These are phyloP conservation scores for Drosophila auraria DNA, from an alignment of 1,140 invertebrate species.

Conservation along the genomic window DNA sequence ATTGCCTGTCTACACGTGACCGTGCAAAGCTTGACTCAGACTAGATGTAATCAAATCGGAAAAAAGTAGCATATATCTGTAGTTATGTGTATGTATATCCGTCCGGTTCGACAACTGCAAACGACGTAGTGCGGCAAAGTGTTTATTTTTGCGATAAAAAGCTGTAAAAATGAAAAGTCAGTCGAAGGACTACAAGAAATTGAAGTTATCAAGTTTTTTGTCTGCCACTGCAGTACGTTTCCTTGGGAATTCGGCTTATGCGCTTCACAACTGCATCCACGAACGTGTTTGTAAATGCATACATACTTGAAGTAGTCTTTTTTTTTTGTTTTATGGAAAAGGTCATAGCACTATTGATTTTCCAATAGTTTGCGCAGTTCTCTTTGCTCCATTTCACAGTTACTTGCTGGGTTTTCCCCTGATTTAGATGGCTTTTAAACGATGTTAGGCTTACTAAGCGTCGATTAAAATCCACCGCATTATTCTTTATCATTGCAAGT, in stretches of 20 bases:
- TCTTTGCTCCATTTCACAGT: conserved; percentile 12
- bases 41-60: conserved; percentile 8
- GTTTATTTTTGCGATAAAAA: conserved; percentile 19
- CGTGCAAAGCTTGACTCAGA: background rate
- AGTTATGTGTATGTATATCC: background rate
- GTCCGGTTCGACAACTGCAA: conserved; percentile 8
- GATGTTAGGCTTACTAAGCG: background rate
- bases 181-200: conserved; percentile 1
- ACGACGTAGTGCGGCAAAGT: background rate
- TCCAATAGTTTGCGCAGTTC: conserved; percentile 32
- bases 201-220: conserved; percentile 1
- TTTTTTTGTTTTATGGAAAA: conserved; percentile 16
- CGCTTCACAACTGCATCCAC: conserved; percentile 21
- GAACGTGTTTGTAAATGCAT: conserved; percentile 5
- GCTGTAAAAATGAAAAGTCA: conserved; percentile 5
- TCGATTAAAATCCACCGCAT: background rate
- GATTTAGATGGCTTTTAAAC: conserved; percentile 3
- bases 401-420: conserved; percentile 8
- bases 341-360: conserved; percentile 76
- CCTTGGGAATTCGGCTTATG: conserved; percentile 64
- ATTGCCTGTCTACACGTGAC: conserved; percentile 9
- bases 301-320: conserved; percentile 13
- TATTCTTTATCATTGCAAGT: background rate
- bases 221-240: conserved; percentile 27
- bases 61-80: background rate